A percentile compares a stretch with the other conserved stretches of the same genome.
These are phyloP conservation scores for Glyptemys insculpta DNA, from an alignment of 2,797 vertebrate genomes.

Conservation along the genomic window DNA sequence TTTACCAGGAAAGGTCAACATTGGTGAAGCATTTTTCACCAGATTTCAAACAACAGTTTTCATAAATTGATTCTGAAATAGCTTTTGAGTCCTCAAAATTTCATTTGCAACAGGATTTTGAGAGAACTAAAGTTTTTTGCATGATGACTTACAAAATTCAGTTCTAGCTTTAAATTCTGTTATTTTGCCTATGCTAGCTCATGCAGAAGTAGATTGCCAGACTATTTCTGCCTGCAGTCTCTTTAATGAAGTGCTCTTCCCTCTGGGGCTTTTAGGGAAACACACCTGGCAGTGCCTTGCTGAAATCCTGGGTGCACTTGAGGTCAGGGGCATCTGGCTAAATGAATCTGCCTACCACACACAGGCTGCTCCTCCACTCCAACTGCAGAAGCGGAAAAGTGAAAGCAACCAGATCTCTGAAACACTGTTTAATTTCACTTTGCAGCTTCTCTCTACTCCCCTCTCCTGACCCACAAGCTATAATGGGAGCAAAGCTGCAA, in stretches of 20 bases:
- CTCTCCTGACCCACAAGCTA: neutral
- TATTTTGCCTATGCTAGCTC: neutral
- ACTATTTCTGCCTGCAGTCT: neutral
- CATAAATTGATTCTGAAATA: neutral
- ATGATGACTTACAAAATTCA: neutral
- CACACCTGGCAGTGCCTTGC: neutral
- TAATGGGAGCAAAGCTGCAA: conserved; percentile 4
- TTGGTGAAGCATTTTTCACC: neutral
- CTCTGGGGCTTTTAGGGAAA: neutral
- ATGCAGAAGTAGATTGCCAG: neutral
- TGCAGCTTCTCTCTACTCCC: neutral
- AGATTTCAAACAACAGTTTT: neutral
- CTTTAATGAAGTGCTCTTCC: neutral
- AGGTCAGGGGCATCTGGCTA: neutral
- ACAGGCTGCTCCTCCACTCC: neutral
- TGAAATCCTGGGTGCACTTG: neutral
- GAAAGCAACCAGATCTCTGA: conserved; percentile 5
- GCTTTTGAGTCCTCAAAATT: neutral
- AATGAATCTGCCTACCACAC: neutral
- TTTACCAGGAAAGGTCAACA: neutral
- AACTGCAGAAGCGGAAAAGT: neutral
- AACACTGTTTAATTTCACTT: neutral
- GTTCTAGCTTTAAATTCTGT: neutral
- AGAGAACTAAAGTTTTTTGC: neutral
- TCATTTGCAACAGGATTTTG: neutral